Base-by-base conservation (phyloP, 1,140 invertebrate genomes). In the Apis cerana region DNA sequence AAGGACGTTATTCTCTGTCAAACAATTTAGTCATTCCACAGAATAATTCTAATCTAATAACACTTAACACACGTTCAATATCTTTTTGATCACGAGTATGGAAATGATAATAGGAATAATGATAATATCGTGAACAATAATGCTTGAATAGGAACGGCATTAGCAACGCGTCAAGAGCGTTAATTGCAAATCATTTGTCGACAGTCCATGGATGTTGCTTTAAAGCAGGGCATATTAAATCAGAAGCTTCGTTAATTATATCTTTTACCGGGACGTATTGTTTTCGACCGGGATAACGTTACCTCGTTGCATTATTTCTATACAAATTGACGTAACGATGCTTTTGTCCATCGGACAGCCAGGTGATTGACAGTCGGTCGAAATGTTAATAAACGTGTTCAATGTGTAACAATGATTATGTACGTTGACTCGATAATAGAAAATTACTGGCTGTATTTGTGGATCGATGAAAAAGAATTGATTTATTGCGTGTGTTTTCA, bases 201-300 rank as follows among this genome's bases (percentile, higher is more conserved):
- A 67, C 50, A 62, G 54, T 71, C n/a, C 76, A 68, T 82, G 43
- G 70, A 61, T 54, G 86, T 87, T 87, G 67, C 78, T 87, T 75
- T 54, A 80, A 72, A 64, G 71, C 74, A 62, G 48, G 56, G 43
- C 82, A 74, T 76, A 77, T 88, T 84, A 81, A 87, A 88, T 83
- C 80, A 78, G 83, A 85, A 75, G 79, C 58, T 78, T 62, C 86
- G 83, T 84, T 88, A 88, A 88, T 88, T 88, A 78, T 84, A 85
- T 87, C 82, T 80, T 88, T 81, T 64, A 21, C 52, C 52, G 9
- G 3, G 27, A 33, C 8, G 33, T 43, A 59, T 81, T 75, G 79
- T 81, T 81, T 75, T 81, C 59, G 15, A 12, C n/a, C 33, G n/a
- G 62, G 79, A 81, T 75, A 81, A 81, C 62, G 52, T 81, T 71